A percentile compares a stretch with the other conserved stretches of the same genome.
These are phyloP conservation scores for Apis laboriosa DNA, from an alignment of 1,140 invertebrate species.

Conservation along the genomic window DNA sequence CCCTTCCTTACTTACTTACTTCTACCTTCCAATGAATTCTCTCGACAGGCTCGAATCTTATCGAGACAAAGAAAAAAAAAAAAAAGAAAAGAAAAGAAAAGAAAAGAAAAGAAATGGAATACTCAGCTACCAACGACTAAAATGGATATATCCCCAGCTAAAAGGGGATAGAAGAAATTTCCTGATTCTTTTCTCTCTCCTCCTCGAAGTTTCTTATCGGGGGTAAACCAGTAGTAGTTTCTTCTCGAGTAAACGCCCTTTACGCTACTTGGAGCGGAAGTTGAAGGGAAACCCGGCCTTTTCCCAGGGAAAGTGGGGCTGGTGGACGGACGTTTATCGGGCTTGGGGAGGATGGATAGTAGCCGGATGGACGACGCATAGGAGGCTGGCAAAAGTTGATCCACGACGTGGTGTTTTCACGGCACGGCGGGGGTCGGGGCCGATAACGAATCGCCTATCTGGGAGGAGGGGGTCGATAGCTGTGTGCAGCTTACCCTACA, in stretches of 20 bases:
- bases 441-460: constrained; percentile 59
- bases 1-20: too few relatives aligned
- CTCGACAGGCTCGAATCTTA: too few relatives aligned
- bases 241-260: background rate
- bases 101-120: background rate
- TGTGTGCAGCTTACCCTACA: constrained; percentile 58
- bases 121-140: background rate
- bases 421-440: background rate
- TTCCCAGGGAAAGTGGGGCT: background rate
- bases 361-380: background rate
- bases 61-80: too few relatives aligned
- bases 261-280: background rate
- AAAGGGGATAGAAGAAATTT: background rate
- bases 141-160: background rate
- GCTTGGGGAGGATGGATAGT: background rate
- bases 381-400: constrained; percentile 27
- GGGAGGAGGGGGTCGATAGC: constrained; percentile 50
- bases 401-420: constrained; percentile 32
- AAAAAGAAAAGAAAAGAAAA: too few relatives aligned
- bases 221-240: background rate
- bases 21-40: too few relatives aligned
- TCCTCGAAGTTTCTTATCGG: background rate
- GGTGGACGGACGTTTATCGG: constrained; percentile 13
- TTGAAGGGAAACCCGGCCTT: too few relatives aligned
- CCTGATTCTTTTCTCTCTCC: background rate